Conservation (phyloP, 1,140 invertebrate species). For the Mya arenaria region DNA sequence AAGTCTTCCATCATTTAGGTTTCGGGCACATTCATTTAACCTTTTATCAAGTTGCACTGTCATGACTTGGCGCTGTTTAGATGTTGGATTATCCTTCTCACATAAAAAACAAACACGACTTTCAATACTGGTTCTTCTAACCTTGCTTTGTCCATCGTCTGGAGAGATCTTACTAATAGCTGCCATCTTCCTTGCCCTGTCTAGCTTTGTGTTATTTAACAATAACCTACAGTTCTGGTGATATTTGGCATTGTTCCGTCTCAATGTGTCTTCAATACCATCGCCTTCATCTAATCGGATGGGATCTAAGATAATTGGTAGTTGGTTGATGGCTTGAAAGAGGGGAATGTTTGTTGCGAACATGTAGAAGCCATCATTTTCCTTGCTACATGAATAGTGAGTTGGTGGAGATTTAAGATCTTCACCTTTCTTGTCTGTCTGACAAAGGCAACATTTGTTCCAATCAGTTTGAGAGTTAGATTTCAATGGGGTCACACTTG, state of each 20-base stretch:
- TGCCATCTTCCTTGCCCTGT: background rate
- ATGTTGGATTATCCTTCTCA: background rate
- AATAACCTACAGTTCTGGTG: conserved; percentile 10
- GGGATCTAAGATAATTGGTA: conserved; percentile 32
- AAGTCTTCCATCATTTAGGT: conserved; percentile 23
- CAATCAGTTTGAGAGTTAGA: conserved; percentile 5
- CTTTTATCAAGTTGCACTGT: background rate
- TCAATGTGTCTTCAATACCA: conserved; percentile 44
- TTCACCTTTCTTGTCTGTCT: conserved; percentile 28
- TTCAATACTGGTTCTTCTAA: background rate
- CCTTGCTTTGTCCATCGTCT: background rate
- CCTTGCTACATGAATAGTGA: background rate
- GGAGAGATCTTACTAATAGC: background rate
- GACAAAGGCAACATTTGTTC: conserved; percentile 47
- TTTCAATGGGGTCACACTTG: background rate
- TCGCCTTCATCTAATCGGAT: conserved; percentile 35
- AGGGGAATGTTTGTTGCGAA: conserved; percentile 34
- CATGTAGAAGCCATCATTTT: conserved; percentile 5
- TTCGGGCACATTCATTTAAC: background rate
- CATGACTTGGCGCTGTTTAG: background rate
- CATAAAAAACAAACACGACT: background rate
- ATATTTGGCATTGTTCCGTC: conserved; percentile 20
- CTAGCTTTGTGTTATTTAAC: conserved; percentile 33
- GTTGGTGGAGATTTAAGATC: conserved; percentile 25
- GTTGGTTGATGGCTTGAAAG: conserved; percentile 25